Evolutionary conservation across 1,140 invertebrate genomes (phyloP), one percentile per base, ranked within the genome.

Genomic region (Drosophila obscura): DNA sequence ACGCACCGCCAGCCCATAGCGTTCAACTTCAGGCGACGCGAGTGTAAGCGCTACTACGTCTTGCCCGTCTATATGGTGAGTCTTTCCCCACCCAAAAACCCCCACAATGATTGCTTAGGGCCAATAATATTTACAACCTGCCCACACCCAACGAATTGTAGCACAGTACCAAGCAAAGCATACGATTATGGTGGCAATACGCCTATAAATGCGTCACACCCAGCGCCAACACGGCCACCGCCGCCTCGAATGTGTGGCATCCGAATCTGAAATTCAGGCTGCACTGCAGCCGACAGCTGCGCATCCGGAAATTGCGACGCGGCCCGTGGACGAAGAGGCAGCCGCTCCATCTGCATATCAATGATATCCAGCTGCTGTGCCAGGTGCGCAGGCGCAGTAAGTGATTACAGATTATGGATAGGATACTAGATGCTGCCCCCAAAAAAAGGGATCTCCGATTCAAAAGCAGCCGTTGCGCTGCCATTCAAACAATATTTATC

Each of bases 51-150:
- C 1, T 87, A 82, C 56, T 88, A 88, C 76, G 84, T 88, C 6
- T 53, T 88, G 62, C 83, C 83, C 56, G 67, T 88, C 56, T 88
- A 88, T 51, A 88, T 88, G 83, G 83, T 88, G 65, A 88, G 83
- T 80, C 48, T 73, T 59, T 45, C 48, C 49, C 41, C 41, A 5
- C 22, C 39, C 19, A 57, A 44, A 62, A 31, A 13, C 11, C 35
- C 35, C 35, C 11, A 39, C 35, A 39, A 13, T 39, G 35, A 39
- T 39, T 24, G 24, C 62, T 67, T 80, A 81, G 61, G 64, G 63
- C 49, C 39, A 26, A 66, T 80, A 76, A 68, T 66, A 66, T 65
- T 83, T 57, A 75, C 53, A 26, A 5, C 9, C 39, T 39, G 35
- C 35, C 48, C 43, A 49, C 28, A 28, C 26, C 44, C 24, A 39